Conservation (phyloP, 1,140 invertebrate species). For the Nephila pilipes region DNA sequence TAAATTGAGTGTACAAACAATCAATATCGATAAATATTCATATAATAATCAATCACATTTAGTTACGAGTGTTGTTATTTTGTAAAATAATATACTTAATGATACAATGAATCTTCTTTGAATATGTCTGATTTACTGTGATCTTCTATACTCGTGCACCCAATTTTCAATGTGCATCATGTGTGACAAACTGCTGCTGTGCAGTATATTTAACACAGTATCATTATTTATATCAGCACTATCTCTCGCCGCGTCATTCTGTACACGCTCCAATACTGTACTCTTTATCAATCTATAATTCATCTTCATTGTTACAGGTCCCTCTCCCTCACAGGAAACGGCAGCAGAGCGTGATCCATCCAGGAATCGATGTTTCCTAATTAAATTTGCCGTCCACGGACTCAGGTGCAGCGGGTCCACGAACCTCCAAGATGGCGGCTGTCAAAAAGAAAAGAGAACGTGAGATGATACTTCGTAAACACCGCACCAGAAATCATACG, state of each 20-base stretch:
- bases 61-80: too few species aligned
- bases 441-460: slow-evolving; percentile 56
- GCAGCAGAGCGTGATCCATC: not conserved
- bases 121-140: too few species aligned
- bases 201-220: not conserved
- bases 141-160: not conserved
- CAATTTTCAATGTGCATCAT: not conserved
- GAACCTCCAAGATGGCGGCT: slow-evolving; percentile 63
- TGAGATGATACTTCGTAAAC: slow-evolving; percentile 32
- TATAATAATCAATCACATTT: too few species aligned
- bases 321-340: not conserved
- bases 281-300: not conserved
- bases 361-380: not conserved
- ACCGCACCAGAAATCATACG: not conserved
- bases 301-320: slow-evolving; percentile 2
- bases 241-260: too few species aligned
- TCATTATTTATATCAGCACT: not conserved
- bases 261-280: not conserved
- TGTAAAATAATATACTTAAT: too few species aligned
- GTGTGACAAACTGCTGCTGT: not conserved
- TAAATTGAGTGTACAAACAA: too few species aligned
- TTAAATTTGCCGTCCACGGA: slow-evolving; percentile 61
- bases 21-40: too few species aligned
- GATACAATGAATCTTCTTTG: too few species aligned
- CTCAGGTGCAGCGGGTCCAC: slow-evolving; percentile 38